A percentile compares a stretch with the other conserved stretches of the same genome.
phyloP scores from a whole-genome alignment of 92 coral and sea anemone species.

The Zoanthus sociatus region DNA sequence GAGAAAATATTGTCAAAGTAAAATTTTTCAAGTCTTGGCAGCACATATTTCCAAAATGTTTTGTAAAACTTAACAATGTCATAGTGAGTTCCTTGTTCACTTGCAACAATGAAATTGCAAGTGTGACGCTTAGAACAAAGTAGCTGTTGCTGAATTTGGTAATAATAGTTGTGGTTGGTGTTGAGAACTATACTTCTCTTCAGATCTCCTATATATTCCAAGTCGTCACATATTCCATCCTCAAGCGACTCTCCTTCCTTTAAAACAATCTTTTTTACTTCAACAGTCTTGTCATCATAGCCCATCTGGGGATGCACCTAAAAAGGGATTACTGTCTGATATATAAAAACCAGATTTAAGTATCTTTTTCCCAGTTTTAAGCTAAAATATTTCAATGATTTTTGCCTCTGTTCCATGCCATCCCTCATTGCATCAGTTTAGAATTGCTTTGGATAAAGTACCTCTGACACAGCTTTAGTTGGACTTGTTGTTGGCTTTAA shows the following conservation, averaged over 20 bases:
- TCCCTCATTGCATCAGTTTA: constrained; percentile 37
- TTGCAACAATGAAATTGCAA: constrained; percentile 72
- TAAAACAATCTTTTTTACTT: constrained; percentile 29
- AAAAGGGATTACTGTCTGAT: constrained; percentile 47
- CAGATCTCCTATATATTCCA: constrained; percentile 57
- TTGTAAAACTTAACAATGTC: constrained; percentile 62
- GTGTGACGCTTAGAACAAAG: constrained; percentile 51
- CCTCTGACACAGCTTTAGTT: constrained; percentile 45
- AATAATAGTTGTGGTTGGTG: constrained; percentile 66
- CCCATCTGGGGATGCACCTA: constrained; percentile 52
- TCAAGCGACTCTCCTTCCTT: constrained; percentile 46
- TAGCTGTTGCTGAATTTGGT: constrained; percentile 73
- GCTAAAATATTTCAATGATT: constrained; percentile 30
- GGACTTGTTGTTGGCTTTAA: constrained; percentile 41
- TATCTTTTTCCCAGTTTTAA: constrained; percentile 37
- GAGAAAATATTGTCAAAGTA: constrained; percentile 74
- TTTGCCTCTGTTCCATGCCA: constrained; percentile 40
- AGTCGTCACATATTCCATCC: constrained; percentile 53
- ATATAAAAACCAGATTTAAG: constrained; percentile 39
- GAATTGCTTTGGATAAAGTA: constrained; percentile 19
- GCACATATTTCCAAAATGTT: constrained; percentile 56
- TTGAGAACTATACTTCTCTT: constrained; percentile 37
- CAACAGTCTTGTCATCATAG: constrained; percentile 35
- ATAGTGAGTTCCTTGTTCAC: constrained; percentile 55
- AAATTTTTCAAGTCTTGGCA: constrained; percentile 62